Base-by-base conservation (phyloP, 2,113 vertebrate genomes). In the Mormyrus lacerda region DNA sequence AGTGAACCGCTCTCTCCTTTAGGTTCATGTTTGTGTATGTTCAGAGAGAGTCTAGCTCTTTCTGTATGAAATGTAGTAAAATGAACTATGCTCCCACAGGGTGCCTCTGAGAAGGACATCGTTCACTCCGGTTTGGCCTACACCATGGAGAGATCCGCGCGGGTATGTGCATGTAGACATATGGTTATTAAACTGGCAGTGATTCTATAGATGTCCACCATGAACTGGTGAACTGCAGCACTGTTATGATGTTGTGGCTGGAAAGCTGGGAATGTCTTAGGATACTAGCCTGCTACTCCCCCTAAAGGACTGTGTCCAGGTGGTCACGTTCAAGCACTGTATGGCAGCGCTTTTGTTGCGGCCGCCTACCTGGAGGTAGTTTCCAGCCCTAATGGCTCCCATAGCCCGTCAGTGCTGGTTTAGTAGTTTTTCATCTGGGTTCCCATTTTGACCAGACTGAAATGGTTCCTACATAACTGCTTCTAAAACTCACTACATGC, bases 81-180 rank as follows among this genome's bases (percentile, higher is more conserved):
- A 9, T 83, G 9, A 15, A 6, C 45, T 84, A 76, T 55, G 55
- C 4, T 19, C 50, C 53, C 39, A 0, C 90, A 97, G 97, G 97
- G 97, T 85, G 97, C 97, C 0, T 98, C 97, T 51, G 97, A 98
- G 94, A 98, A 98, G 90, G 97, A 98, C 92, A 97, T 98, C 3
- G 97, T 98, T 19, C 97, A 98, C 91, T 98, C 97, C 27, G 97
- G 97, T 11, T 90, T 98, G 93, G 97, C 97, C 8, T 98, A 98
- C 84, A 98, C 97, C 0, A 98, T 98, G 97, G 97, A 98, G 90
- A 95, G 97, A 35, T 98, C 97, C 50, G 97, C 97, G 84, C 94
- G 97, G 94, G 97, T 98, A 94, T 45, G 92, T 90, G 76, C 21
- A n/a, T n/a, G 31, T 5, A 88, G 24, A 44, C 3, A 9, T 31